Evolutionary conservation across 2,888 invertebrate genomes (phyloP).

Genomic region (Cerceris rybyensis): DNA sequence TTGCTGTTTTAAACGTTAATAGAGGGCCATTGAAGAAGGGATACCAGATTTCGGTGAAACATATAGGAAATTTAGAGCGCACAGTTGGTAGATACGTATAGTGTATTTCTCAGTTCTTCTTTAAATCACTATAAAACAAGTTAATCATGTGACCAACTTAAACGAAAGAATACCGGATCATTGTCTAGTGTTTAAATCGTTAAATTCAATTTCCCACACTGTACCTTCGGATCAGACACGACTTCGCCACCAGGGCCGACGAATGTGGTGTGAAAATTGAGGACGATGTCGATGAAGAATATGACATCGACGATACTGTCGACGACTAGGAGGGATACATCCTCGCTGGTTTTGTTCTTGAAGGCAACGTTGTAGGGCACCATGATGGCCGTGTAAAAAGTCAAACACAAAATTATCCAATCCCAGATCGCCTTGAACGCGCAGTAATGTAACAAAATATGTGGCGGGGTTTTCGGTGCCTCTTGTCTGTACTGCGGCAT

Average conservation of each 20-base stretch:
- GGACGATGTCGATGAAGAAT: conserved; percentile 99
- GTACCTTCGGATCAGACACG: conserved; percentile 98
- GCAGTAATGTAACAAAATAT: conserved; percentile 99
- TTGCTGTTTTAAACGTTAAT: neutral
- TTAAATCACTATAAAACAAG: too few species aligned
- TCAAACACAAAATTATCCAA: conserved; percentile 99
- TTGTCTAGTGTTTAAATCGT: too few species aligned
- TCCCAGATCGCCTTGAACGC: conserved; percentile 99
- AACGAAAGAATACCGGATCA: too few species aligned
- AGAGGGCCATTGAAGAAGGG: too few species aligned
- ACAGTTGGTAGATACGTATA: too few species aligned
- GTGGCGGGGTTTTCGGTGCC: conserved; percentile 99
- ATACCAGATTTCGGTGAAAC: too few species aligned
- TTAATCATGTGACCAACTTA: too few species aligned
- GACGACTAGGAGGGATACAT: conserved; percentile 96
- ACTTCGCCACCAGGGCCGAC: conserved; percentile 98
- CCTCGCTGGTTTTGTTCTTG: conserved; percentile 99
- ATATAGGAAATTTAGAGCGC: too few species aligned
- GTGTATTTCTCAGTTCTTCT: too few species aligned
- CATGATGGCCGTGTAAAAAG: conserved; percentile 99
- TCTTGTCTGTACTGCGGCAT: conserved; percentile 99
- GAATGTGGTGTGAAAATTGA: conserved; percentile 99
- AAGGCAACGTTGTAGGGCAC: conserved; percentile 99
- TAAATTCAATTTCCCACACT: too few species aligned
- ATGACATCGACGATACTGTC: conserved; percentile 99